phyloP scores from a whole-genome alignment of 2,113 vertebrate species.

The Holacanthus passer region DNA sequence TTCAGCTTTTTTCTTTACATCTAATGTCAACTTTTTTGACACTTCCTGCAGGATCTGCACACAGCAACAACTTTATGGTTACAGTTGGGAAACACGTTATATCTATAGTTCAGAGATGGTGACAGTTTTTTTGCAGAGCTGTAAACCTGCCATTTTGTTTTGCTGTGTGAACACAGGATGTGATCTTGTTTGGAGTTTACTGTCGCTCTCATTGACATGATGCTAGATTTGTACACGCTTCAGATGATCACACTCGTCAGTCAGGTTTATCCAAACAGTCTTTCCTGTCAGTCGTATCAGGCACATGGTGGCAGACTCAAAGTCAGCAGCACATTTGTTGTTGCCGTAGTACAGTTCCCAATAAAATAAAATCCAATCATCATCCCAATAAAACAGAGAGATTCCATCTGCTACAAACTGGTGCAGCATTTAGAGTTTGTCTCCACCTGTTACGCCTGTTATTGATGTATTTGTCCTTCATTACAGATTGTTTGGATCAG shows the following conservation, averaged over 20 bases:
- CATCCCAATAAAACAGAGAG: background rate
- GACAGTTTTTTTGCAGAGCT: too few relatives aligned
- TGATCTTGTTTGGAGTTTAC: slow-evolving; percentile 10
- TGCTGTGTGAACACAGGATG: too few relatives aligned
- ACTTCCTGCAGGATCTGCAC: too few relatives aligned
- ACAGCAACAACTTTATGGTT: too few relatives aligned
- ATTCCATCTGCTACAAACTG: background rate
- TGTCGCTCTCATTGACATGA: background rate
- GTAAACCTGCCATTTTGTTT: too few relatives aligned
- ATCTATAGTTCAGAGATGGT: too few relatives aligned
- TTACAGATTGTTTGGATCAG: background rate
- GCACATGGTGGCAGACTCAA: background rate
- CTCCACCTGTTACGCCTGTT: background rate
- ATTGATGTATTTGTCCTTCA: background rate
- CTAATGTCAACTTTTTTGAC: too few relatives aligned
- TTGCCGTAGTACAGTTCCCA: background rate
- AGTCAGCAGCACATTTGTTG: background rate
- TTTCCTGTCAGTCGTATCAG: background rate
- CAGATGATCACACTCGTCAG: background rate
- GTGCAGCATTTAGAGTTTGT: background rate
- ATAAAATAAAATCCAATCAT: background rate
- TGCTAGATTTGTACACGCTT: background rate
- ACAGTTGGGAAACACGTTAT: too few relatives aligned
- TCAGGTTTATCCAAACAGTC: background rate
- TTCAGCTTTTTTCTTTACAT: too few relatives aligned